Evolutionary conservation across 2,888 invertebrate genomes (phyloP), one percentile per base, ranked within the genome.

Genomic region (Ichneumoninae sp.): DNA sequence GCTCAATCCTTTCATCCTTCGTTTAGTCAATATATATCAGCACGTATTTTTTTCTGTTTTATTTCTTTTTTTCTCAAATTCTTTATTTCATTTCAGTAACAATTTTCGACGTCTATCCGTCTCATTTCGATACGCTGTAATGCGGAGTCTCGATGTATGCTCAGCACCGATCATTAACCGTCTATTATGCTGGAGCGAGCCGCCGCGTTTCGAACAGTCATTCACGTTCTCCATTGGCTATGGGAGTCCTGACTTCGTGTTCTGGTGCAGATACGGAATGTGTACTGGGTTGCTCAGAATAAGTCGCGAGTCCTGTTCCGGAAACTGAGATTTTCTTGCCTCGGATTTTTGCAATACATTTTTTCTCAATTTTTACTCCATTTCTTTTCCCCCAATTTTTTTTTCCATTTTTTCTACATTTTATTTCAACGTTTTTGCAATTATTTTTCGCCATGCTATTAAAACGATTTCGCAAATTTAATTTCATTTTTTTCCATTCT

Each of bases 141-240:
- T 62, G 26, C 36, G 19, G 57, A 19, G n/a, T 19, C 68, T 66
- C 69, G 70, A 66, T 77, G 82, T 80, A 83, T 85, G 80, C 78
- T 83, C 85, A 78, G 71, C 66, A 71, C 75, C 76, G 85, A 83
- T 83, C 85, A 85, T 85, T 85, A 85, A 83, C 85, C 80, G 81
- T 65, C 80, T 81, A 85, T 85, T 83, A 85, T 85, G 66, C 81
- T 65, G 40, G 80, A 70, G 69, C 62, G 72, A 66, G 68, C 69
- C 75, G 79, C 36, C 60, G 74, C 74, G 72, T 80, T 83, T 80
- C 78, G 69, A 77, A 83, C 66, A 83, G 85, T 83, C 85, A 83
- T 83, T 83, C 80, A 78, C 72, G 71, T 76, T 76, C 80, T 26
- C 54, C 36, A 68, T 33, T 52, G 69, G 47, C 62, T 68, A 57